A percentile compares a stretch with the other conserved stretches of the same genome.
These are phyloP conservation scores for Malacoraja senta DNA, from an alignment of 2,797 vertebrate genomes.

Conservation along the genomic window DNA sequence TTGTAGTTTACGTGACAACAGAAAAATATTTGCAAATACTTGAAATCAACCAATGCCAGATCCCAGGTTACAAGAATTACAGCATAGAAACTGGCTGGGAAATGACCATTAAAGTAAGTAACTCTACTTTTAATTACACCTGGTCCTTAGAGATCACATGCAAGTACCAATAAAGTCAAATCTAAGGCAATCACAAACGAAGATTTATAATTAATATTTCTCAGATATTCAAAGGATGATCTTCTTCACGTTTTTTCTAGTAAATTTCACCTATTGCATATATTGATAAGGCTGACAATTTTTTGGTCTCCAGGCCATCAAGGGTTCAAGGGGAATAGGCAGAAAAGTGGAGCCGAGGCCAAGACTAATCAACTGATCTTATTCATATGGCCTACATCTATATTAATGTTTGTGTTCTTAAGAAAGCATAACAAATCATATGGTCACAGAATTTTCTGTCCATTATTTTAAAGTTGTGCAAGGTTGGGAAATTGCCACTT, in stretches of 20 bases:
- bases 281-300: no score
- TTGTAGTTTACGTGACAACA: not conserved
- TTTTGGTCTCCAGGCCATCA: no score
- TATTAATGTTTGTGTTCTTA: no score
- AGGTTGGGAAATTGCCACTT: not conserved
- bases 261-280: not conserved
- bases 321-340: no score
- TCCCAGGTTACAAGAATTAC: not conserved
- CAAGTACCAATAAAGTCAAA: constrained; percentile 22
- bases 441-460: not conserved
- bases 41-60: not conserved
- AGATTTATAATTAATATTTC: not conserved
- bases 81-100: not conserved
- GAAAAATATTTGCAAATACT: constrained; percentile 5
- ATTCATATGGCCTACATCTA: no score
- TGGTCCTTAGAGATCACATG: not conserved
- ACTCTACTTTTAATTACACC: not conserved
- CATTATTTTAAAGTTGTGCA: not conserved
- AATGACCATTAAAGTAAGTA: not conserved
- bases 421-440: not conserved
- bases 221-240: not conserved
- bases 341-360: no score
- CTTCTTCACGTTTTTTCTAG: not conserved
- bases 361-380: no score
- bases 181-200: not conserved